These are phyloP conservation scores for Serinus canaria DNA, from an alignment of 2,113 vertebrate genomes.

Conservation along the genomic window DNA sequence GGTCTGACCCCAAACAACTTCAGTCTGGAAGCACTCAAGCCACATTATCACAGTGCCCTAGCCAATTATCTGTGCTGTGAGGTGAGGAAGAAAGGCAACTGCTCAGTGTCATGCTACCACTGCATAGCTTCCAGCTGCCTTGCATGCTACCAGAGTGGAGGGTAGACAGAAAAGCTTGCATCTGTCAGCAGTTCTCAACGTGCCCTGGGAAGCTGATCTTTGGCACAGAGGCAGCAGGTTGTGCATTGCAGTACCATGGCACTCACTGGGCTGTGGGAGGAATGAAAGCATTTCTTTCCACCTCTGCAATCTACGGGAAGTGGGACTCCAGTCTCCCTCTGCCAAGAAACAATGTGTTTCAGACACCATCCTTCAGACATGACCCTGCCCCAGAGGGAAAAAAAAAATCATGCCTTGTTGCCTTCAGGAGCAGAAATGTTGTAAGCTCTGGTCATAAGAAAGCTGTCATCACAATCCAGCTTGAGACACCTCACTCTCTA, in stretches of 20 bases:
- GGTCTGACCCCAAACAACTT: background rate
- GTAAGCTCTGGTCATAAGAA: background rate
- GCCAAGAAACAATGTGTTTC: background rate
- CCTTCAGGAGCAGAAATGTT: background rate
- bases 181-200: slow-evolving; percentile 3
- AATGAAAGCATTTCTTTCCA: background rate
- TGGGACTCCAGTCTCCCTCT: background rate
- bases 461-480: background rate
- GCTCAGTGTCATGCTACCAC: background rate
- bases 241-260: background rate
- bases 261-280: background rate
- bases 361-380: background rate
- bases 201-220: background rate
- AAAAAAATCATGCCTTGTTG: background rate
- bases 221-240: background rate
- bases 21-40: background rate
- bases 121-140: slow-evolving; percentile 26
- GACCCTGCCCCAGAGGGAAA: background rate
- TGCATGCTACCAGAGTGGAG: background rate
- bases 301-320: background rate
- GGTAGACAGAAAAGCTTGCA: background rate
- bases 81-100: background rate
- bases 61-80: background rate
- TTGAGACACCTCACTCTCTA: background rate
- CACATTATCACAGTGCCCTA: background rate